A percentile compares a stretch with the other conserved stretches of the same genome.
Conservation (phyloP, 1,140 invertebrate genomes). For the Bombus impatiens region DNA sequence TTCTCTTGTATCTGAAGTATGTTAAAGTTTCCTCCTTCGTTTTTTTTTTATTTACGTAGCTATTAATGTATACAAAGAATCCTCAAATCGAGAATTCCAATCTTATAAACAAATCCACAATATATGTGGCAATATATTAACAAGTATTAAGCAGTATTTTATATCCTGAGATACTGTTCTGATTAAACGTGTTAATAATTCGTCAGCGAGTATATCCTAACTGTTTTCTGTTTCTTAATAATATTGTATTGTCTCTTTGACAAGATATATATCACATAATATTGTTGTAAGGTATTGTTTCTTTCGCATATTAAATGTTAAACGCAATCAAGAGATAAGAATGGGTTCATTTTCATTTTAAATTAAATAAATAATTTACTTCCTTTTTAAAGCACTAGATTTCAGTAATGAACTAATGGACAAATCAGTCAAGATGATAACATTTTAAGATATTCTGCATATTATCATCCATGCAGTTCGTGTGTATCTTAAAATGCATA, state of each 20-base stretch:
- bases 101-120: slow-evolving; percentile 40
- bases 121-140: slow-evolving; percentile 24
- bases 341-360: neutral
- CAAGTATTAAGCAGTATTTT: slow-evolving; percentile 38
- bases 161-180: slow-evolving; percentile 46
- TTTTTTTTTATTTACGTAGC: slow-evolving; percentile 22
- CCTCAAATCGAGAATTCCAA: neutral
- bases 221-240: slow-evolving; percentile 57
- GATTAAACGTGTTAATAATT: slow-evolving; percentile 43
- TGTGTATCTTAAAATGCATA: slow-evolving; percentile 61
- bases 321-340: slow-evolving; percentile 14
- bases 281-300: slow-evolving; percentile 65
- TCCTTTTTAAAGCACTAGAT: slow-evolving; percentile 6
- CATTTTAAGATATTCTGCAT: slow-evolving; percentile 24
- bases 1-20: neutral
- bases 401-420: slow-evolving; percentile 14
- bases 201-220: slow-evolving; percentile 43
- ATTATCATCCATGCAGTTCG: slow-evolving; percentile 53
- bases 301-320: slow-evolving; percentile 36
- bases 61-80: slow-evolving; percentile 25
- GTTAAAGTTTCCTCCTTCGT: neutral
- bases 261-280: slow-evolving; percentile 74
- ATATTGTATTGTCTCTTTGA: slow-evolving; percentile 71
- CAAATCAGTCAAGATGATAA: slow-evolving; percentile 41
- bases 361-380: slow-evolving; percentile 42